Evolutionary conservation across 2,113 vertebrate genomes (phyloP).

Genomic region (Clinocottus analis): DNA sequence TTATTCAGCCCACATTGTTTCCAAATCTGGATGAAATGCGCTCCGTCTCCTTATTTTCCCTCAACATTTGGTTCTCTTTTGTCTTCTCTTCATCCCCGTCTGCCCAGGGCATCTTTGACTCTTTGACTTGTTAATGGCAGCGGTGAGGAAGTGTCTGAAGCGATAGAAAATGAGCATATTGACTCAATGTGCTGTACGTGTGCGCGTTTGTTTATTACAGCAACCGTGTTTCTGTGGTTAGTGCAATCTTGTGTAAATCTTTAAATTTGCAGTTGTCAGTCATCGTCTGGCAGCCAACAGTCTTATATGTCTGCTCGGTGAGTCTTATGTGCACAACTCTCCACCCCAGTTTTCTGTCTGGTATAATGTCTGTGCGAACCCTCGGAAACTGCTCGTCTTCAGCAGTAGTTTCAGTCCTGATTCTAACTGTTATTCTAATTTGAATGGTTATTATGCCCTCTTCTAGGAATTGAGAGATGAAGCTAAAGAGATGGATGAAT

Average conservation of each 20-base stretch:
- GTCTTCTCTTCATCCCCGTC: slow-evolving; percentile 25
- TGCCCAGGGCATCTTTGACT: slow-evolving; percentile 36
- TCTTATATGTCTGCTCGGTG: slow-evolving; percentile 20
- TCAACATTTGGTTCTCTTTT: slow-evolving; percentile 28
- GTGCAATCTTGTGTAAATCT: slow-evolving; percentile 47
- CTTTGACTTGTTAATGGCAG: slow-evolving; percentile 35
- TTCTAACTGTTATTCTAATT: neutral
- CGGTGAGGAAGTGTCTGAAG: slow-evolving; percentile 40
- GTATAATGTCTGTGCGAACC: slow-evolving; percentile 16
- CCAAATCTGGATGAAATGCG: slow-evolving; percentile 40
- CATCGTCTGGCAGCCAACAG: slow-evolving; percentile 50
- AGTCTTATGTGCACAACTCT: slow-evolving; percentile 17
- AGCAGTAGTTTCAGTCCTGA: neutral
- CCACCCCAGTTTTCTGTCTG: slow-evolving; percentile 1
- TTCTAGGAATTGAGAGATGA: neutral
- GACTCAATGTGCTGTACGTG: slow-evolving; percentile 20
- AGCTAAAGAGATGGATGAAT: neutral
- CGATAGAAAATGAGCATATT: slow-evolving; percentile 19
- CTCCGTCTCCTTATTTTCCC: slow-evolving; percentile 25
- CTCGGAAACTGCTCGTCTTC: slow-evolving; percentile 3
- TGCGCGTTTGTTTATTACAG: slow-evolving; percentile 19
- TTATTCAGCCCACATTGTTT: slow-evolving; percentile 42
- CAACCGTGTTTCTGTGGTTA: slow-evolving; percentile 24
- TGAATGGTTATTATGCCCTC: neutral
- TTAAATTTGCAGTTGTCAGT: slow-evolving; percentile 71